These are phyloP conservation scores for Drosophila sechellia DNA, from an alignment of 1,140 invertebrate species.

Conservation along the genomic window DNA sequence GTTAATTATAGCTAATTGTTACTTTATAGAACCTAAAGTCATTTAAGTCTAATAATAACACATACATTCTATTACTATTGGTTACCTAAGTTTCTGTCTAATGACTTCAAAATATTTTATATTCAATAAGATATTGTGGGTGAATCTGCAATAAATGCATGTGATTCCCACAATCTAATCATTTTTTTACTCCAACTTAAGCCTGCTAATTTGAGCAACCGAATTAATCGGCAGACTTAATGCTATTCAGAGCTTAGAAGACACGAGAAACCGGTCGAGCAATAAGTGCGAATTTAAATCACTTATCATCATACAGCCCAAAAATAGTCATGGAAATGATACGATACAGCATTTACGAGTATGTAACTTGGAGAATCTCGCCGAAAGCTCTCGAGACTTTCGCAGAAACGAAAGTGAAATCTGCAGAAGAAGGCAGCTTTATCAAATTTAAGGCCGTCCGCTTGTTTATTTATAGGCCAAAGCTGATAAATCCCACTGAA, in stretches of 20 bases:
- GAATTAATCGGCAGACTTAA: slow-evolving; percentile 2
- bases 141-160: background rate
- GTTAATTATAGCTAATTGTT: too few relatives aligned
- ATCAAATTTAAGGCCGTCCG: slow-evolving; percentile 39
- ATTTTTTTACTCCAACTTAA: slow-evolving; percentile 11
- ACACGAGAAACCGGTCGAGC: slow-evolving; percentile 2
- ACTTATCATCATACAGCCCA: slow-evolving; percentile 25
- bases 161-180: background rate
- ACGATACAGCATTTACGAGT: background rate
- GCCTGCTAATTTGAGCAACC: slow-evolving; percentile 6
- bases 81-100: too few relatives aligned
- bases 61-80: too few relatives aligned
- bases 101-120: too few relatives aligned
- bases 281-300: slow-evolving; percentile 37
- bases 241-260: background rate
- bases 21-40: background rate
- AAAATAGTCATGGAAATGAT: slow-evolving; percentile 25
- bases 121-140: too few relatives aligned
- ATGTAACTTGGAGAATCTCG: background rate
- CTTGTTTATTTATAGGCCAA: slow-evolving; percentile 54
- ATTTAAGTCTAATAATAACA: too few relatives aligned
- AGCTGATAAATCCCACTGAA: slow-evolving; percentile 38
- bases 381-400: background rate
- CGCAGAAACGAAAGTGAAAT: slow-evolving; percentile 32
- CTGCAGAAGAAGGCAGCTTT: slow-evolving; percentile 24